These are phyloP conservation scores for Urocyon cinereoargenteus DNA, from an alignment of 2,797 vertebrate genomes.

Conservation along the genomic window DNA sequence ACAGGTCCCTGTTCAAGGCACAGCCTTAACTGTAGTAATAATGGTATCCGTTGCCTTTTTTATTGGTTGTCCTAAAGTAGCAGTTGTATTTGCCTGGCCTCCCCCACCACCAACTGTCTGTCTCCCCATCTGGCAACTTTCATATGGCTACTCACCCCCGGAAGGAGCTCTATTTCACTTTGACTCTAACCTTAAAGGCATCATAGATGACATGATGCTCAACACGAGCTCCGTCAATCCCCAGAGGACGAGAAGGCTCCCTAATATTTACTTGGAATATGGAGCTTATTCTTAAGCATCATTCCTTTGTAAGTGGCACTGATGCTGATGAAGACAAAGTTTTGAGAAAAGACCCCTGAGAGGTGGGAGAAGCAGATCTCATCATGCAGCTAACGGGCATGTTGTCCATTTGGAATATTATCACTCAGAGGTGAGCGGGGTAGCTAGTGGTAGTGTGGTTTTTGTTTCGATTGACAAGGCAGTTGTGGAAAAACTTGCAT, in stretches of 20 bases:
- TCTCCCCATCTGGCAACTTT: not conserved
- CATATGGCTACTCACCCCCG: not conserved
- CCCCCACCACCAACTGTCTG: not conserved
- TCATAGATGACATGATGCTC: not conserved
- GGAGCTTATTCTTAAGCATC: conserved; percentile 13
- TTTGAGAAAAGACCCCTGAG: not conserved
- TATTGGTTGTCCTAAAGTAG: not conserved
- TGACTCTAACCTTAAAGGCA: not conserved
- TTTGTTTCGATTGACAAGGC: not conserved
- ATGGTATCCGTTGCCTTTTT: not conserved
- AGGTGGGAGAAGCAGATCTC: not conserved
- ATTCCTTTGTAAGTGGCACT: not conserved
- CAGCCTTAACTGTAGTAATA: not conserved
- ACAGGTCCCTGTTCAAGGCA: not conserved
- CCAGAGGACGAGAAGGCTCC: not conserved
- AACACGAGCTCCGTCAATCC: not conserved
- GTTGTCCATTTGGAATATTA: not conserved
- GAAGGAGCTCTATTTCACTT: not conserved
- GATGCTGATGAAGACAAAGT: not conserved
- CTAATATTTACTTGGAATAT: not conserved
- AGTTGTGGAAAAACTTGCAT: not conserved
- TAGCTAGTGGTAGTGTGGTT: not conserved
- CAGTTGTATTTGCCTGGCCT: not conserved
- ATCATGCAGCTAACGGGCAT: not conserved
- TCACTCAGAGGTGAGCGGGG: not conserved